Evolutionary conservation across 2,888 invertebrate species (phyloP).

Genomic region (Rhingia rostrata): DNA sequence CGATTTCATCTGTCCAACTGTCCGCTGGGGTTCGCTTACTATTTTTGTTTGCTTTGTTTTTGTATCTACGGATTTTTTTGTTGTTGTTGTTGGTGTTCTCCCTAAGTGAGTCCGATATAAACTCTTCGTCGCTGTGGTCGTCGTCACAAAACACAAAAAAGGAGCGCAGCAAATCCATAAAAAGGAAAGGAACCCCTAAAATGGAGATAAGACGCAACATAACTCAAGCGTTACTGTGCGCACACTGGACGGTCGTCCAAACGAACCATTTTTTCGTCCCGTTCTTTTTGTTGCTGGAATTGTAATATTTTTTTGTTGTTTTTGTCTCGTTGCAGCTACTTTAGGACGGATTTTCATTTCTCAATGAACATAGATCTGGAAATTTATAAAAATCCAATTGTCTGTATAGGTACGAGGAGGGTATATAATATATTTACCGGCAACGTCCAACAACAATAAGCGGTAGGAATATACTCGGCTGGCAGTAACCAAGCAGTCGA

Average conservation of each 20-base stretch:
- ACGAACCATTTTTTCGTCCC: slow-evolving; percentile 63
- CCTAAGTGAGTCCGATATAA: slow-evolving; percentile 58
- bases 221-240: slow-evolving; percentile 67
- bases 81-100: slow-evolving; percentile 30
- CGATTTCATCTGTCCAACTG: slow-evolving; percentile 74
- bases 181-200: slow-evolving; percentile 75
- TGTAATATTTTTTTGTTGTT: slow-evolving; percentile 11
- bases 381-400: slow-evolving; percentile 59
- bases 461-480: slow-evolving; percentile 23
- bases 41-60: not conserved
- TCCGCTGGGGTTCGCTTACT: slow-evolving; percentile 33
- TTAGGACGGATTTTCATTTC: slow-evolving; percentile 73
- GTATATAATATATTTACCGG: slow-evolving; percentile 33
- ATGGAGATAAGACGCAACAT: slow-evolving; percentile 75
- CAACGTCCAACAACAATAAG: slow-evolving; percentile 30
- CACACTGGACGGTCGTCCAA: slow-evolving; percentile 46
- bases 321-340: slow-evolving; percentile 58
- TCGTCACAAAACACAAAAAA: slow-evolving; percentile 70
- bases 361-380: slow-evolving; percentile 74
- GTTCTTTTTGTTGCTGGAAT: slow-evolving; percentile 23
- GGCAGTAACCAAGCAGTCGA: slow-evolving; percentile 57
- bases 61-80: slow-evolving; percentile 1
- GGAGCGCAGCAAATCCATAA: slow-evolving; percentile 74
- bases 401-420: slow-evolving; percentile 15
- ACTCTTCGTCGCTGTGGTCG: slow-evolving; percentile 39